Percentiles rank a stretch among this genome's conserved stretches.
Evolutionary conservation across 2,113 vertebrate genomes (phyloP).

Genomic region (Physeter macrocephalus): DNA sequence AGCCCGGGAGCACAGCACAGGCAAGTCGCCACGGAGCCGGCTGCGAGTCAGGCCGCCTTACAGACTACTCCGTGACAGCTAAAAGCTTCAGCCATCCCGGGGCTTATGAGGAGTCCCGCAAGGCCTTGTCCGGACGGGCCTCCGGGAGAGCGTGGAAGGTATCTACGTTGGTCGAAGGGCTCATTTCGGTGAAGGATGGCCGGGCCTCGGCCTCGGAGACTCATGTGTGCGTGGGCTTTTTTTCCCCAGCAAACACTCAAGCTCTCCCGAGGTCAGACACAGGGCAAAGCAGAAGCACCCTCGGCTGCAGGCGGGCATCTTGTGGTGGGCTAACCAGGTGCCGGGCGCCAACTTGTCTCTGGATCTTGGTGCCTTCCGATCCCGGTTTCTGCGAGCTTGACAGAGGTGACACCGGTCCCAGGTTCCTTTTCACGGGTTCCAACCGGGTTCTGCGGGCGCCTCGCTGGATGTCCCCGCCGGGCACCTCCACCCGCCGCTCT

Average conservation of each 20-base stretch:
- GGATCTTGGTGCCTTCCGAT: background rate
- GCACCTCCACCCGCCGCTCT: background rate
- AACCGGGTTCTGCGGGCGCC: rapidly evolving
- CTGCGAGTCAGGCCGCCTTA: constrained; percentile 69
- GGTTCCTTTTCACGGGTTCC: background rate
- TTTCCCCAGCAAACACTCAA: constrained; percentile 18
- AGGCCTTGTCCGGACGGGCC: constrained; percentile 65
- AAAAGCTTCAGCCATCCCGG: constrained; percentile 78
- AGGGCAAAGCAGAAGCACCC: background rate
- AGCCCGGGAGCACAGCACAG: constrained; percentile 57
- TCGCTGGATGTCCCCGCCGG: rapidly evolving
- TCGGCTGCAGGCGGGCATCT: rapidly evolving
- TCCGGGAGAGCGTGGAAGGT: constrained; percentile 66
- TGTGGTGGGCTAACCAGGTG: background rate
- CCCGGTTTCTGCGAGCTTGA: background rate
- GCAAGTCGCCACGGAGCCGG: constrained; percentile 69
- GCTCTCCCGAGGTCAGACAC: constrained; percentile 6
- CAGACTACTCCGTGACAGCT: constrained; percentile 75
- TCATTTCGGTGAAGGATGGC: constrained; percentile 54
- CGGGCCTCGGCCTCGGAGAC: constrained; percentile 5
- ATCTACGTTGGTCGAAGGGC: constrained; percentile 77
- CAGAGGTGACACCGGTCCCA: background rate
- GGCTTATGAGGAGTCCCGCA: constrained; percentile 72
- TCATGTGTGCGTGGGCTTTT: background rate
- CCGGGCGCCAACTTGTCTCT: rapidly evolving